Evolutionary conservation across 1,140 invertebrate genomes (phyloP).

Genomic region (Meloidogyne exigua): DNA sequence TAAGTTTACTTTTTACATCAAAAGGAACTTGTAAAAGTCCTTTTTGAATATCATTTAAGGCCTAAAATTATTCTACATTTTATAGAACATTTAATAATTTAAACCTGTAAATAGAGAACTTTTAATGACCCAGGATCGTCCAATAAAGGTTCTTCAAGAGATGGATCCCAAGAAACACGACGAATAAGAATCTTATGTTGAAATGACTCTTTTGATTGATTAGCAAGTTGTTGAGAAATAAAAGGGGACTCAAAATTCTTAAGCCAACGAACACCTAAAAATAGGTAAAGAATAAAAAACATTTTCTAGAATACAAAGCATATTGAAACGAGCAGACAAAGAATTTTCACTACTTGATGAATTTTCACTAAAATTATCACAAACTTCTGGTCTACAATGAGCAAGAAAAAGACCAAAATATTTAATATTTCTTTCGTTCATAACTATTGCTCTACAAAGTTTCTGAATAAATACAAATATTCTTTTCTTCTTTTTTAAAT

Average conservation of each 20-base stretch:
- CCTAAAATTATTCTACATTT: constrained; percentile 29
- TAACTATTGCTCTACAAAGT: constrained; percentile 33
- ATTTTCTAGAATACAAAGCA: constrained; percentile 31
- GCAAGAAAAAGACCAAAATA: constrained; percentile 39
- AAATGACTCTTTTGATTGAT: constrained; percentile 25
- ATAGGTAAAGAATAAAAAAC: background rate
- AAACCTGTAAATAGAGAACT: constrained; percentile 47
- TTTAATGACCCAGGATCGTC: constrained; percentile 43
- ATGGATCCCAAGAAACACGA: constrained; percentile 52
- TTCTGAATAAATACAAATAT: constrained; percentile 25
- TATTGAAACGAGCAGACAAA: constrained; percentile 28
- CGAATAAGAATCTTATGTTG: constrained; percentile 39
- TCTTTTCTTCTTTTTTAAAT: background rate
- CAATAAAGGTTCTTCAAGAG: constrained; percentile 46
- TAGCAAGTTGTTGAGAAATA: constrained; percentile 43
- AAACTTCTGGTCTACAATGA: background rate
- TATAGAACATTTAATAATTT: background rate
- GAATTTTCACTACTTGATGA: background rate
- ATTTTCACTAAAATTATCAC: background rate
- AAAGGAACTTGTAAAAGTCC: constrained; percentile 33
- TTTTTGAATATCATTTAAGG: constrained; percentile 45
- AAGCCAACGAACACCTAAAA: constrained; percentile 48
- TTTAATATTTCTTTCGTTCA: constrained; percentile 32
- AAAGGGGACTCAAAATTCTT: constrained; percentile 53
- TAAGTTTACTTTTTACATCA: constrained; percentile 35